Conservation (phyloP, 2,113 vertebrate species). For the Melierax canorus region DNA sequence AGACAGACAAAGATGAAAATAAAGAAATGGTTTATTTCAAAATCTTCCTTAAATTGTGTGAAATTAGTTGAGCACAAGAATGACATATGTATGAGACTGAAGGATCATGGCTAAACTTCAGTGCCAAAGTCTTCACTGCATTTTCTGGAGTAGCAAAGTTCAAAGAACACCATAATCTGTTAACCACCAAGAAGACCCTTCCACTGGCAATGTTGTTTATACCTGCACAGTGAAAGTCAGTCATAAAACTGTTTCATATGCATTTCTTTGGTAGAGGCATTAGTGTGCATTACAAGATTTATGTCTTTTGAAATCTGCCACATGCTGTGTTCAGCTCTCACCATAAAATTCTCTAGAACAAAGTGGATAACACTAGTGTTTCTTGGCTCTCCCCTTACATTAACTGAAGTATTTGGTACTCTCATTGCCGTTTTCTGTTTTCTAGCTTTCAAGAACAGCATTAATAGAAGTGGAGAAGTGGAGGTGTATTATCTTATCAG, state of each 20-base stretch:
- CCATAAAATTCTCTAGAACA: constrained; percentile 27
- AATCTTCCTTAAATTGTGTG: background rate
- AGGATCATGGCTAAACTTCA: background rate
- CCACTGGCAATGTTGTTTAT: background rate
- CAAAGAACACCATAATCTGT: background rate
- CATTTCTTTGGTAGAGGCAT: background rate
- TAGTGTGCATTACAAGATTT: background rate
- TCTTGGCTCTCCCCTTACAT: constrained; percentile 3
- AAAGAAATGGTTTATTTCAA: background rate
- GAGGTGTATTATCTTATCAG: constrained; percentile 12
- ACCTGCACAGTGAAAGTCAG: background rate
- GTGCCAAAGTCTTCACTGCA: background rate
- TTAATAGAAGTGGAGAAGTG: background rate
- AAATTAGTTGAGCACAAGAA: background rate
- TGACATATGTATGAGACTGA: background rate
- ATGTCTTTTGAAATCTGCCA: constrained; percentile 12
- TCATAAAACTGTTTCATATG: background rate
- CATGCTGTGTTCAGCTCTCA: background rate
- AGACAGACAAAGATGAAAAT: background rate
- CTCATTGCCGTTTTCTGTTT: background rate
- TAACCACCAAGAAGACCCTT: background rate
- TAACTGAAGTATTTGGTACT: constrained; percentile 28
- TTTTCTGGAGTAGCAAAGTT: background rate
- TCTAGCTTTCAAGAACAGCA: background rate
- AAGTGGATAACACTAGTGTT: background rate